Evolutionary conservation across 2,797 vertebrate species (phyloP).

Genomic region (Gastrophryne carolinensis): DNA sequence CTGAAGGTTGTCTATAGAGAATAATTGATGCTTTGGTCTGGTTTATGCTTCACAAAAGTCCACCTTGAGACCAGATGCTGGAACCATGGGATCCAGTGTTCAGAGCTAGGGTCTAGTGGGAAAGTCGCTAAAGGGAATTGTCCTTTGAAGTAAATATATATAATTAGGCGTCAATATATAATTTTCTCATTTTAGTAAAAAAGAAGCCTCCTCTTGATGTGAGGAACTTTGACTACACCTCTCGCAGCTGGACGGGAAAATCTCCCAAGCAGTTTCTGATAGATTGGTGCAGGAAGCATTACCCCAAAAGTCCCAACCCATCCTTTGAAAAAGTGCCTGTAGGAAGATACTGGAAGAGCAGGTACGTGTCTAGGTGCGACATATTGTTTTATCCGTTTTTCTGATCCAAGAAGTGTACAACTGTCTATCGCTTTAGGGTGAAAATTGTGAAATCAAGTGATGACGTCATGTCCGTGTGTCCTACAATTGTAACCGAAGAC

Average conservation of each 20-base stretch:
- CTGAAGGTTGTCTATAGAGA: too few relatives aligned
- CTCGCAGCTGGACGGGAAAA: constrained; percentile 97
- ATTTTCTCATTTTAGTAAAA: constrained; percentile 64
- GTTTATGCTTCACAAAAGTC: too few relatives aligned
- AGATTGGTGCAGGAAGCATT: constrained; percentile 96
- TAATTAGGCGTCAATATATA: too few relatives aligned
- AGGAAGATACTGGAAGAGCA: constrained; percentile 92
- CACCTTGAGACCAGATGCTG: too few relatives aligned
- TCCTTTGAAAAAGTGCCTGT: constrained; percentile 88
- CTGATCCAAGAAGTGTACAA: too few relatives aligned
- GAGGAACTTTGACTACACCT: constrained; percentile 93
- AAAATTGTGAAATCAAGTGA: constrained; percentile 77
- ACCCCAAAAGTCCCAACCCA: constrained; percentile 89
- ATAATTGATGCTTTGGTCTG: too few relatives aligned
- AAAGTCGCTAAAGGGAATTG: too few relatives aligned
- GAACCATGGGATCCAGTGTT: too few relatives aligned
- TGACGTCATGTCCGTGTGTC: constrained; percentile 84
- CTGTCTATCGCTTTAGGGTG: constrained; percentile 71
- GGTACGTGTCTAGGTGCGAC: constrained; percentile 77
- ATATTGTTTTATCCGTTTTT: too few relatives aligned
- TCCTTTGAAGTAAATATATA: too few relatives aligned
- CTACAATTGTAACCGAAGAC: constrained; percentile 91
- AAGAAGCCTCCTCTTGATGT: constrained; percentile 87
- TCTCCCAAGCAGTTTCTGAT: constrained; percentile 98
- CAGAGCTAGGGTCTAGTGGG: too few relatives aligned